phyloP scores from a whole-genome alignment of 2,888 invertebrate species.

The Folsomia candida region DNA sequence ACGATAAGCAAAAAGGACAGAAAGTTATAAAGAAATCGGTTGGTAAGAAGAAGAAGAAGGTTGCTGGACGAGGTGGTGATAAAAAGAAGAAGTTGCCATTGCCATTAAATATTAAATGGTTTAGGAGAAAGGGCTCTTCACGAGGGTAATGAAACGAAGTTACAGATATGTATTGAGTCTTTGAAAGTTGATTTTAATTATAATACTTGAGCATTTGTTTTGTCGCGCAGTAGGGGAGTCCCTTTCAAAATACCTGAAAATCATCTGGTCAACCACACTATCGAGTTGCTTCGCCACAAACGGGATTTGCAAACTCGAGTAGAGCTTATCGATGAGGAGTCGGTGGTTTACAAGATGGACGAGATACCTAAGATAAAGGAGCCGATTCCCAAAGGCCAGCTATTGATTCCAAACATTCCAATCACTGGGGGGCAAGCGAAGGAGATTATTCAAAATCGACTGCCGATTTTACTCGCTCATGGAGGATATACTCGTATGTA shows the following conservation, averaged over 20 bases:
- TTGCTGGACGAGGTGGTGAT: not conserved
- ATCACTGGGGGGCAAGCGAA: slow-evolving; percentile 27
- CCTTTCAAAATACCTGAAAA: slow-evolving; percentile 12
- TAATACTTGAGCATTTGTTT: not conserved
- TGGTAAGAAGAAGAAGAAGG: too few relatives aligned
- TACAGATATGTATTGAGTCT: too few relatives aligned
- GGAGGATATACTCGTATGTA: slow-evolving; percentile 43
- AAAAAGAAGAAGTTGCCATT: too few relatives aligned
- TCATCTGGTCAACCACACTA: slow-evolving; percentile 26
- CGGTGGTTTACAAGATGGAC: slow-evolving; percentile 24
- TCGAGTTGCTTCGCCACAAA: slow-evolving; percentile 40
- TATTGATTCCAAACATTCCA: slow-evolving; percentile 18
- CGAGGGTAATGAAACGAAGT: not conserved
- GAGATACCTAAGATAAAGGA: slow-evolving; percentile 24
- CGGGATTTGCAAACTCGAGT: slow-evolving; percentile 35
- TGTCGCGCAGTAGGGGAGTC: not conserved
- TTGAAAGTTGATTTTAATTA: not conserved
- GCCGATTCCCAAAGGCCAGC: slow-evolving; percentile 1
- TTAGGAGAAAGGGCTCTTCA: not conserved
- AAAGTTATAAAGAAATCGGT: too few relatives aligned
- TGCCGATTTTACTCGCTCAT: slow-evolving; percentile 35
- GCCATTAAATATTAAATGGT: too few relatives aligned
- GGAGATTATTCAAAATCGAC: slow-evolving; percentile 31
- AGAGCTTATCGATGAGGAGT: slow-evolving; percentile 28
- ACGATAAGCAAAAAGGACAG: too few relatives aligned